Conservation (phyloP, 2,113 vertebrate species). For the Laterallus jamaicensis region DNA sequence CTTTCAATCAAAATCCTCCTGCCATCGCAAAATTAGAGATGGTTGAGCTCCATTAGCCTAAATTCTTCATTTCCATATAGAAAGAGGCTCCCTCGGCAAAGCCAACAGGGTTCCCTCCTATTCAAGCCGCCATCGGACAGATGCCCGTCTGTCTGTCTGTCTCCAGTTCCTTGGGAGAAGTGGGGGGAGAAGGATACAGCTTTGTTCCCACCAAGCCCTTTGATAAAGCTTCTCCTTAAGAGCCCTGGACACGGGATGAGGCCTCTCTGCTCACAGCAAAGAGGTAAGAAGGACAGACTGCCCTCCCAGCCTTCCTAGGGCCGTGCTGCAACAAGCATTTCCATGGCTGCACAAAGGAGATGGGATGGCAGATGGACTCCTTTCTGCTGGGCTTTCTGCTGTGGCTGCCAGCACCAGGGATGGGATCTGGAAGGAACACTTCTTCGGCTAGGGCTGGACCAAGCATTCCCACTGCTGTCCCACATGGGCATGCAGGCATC, state of each 20-base stretch:
- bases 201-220: not conserved
- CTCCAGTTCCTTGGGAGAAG: not conserved
- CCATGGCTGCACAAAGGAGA: accelerated
- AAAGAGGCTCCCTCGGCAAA: constrained; percentile 94
- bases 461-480: not conserved
- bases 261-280: not conserved
- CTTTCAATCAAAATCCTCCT: constrained; percentile 99
- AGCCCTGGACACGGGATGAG: not conserved
- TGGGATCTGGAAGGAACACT: not conserved
- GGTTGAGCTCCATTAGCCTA: constrained; percentile 99
- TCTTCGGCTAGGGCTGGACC: not conserved
- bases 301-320: not conserved
- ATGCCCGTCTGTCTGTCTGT: constrained; percentile 51
- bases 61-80: constrained; percentile 99
- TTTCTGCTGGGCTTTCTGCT: not conserved
- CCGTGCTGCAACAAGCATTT: accelerated
- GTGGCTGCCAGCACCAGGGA: not conserved
- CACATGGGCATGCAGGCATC: not conserved
- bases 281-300: not conserved
- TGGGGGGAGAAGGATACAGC: not conserved
- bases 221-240: not conserved
- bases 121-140: constrained; percentile 75
- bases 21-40: constrained; percentile 99
- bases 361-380: not conserved
- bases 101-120: constrained; percentile 81